Conservation (phyloP, 2,113 vertebrate genomes). For the Sphyrna mokarran region DNA sequence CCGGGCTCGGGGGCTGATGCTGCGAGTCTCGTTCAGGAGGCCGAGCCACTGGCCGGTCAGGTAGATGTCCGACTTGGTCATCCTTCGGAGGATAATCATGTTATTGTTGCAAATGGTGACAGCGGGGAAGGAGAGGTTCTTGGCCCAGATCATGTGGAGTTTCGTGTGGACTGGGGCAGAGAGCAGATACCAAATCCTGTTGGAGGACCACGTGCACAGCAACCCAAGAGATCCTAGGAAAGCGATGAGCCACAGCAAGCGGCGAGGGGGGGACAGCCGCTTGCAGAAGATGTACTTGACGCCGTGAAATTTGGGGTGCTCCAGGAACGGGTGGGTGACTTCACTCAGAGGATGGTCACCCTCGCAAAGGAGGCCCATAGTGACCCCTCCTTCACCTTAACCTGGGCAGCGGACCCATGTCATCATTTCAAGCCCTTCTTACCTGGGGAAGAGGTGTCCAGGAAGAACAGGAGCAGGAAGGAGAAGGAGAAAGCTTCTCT, state of each 20-base stretch:
- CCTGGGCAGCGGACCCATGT: not conserved
- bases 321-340: slow-evolving; percentile 59
- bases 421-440: not conserved
- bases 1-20: slow-evolving; percentile 53
- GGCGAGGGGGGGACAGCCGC: slow-evolving; percentile 60
- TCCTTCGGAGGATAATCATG: slow-evolving; percentile 60
- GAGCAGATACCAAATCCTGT: slow-evolving; percentile 65
- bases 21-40: slow-evolving; percentile 61
- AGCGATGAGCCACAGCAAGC: slow-evolving; percentile 64
- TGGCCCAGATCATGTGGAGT: slow-evolving; percentile 68
- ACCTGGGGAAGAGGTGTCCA: not conserved
- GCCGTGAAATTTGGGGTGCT: slow-evolving; percentile 63
- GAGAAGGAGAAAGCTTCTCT: not conserved
- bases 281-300: slow-evolving; percentile 59
- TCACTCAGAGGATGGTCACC: slow-evolving; percentile 51
- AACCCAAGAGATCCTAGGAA: slow-evolving; percentile 59
- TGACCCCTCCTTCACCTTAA: slow-evolving; percentile 35
- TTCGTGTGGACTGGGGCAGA: slow-evolving; percentile 67
- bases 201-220: slow-evolving; percentile 66
- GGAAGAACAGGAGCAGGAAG: not conserved
- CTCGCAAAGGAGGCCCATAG: slow-evolving; percentile 28
- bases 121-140: slow-evolving; percentile 66
- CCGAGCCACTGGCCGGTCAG: slow-evolving; percentile 67
- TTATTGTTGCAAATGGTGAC: slow-evolving; percentile 74
- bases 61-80: slow-evolving; percentile 69